A percentile compares a stretch with the other conserved stretches of the same genome.
These are phyloP conservation scores for Heliangelus exortis DNA, from an alignment of 2,797 vertebrate genomes.

Conservation along the genomic window DNA sequence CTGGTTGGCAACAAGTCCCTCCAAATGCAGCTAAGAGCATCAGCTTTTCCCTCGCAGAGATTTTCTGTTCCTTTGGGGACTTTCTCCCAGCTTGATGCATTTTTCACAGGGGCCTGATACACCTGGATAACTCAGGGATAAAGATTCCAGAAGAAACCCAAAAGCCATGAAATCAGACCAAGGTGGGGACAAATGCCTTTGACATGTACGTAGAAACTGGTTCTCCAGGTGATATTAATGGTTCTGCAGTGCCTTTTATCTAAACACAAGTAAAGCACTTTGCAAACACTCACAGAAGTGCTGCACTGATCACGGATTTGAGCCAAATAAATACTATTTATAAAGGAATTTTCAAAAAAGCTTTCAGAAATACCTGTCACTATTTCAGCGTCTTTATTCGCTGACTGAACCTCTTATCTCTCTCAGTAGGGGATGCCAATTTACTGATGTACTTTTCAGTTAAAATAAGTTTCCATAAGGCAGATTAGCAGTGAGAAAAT, in stretches of 20 bases:
- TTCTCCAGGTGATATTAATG: slow-evolving; percentile 14
- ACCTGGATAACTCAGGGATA: not conserved
- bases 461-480: slow-evolving; percentile 24
- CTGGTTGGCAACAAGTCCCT: not conserved
- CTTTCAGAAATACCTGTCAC: slow-evolving; percentile 51
- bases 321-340: slow-evolving; percentile 50
- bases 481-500: slow-evolving; percentile 39
- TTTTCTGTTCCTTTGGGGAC: not conserved
- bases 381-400: slow-evolving; percentile 33
- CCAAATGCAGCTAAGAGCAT: not conserved
- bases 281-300: slow-evolving; percentile 10
- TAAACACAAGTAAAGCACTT: slow-evolving; percentile 16
- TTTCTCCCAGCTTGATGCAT: not conserved
- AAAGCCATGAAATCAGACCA: slow-evolving; percentile 27
- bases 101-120: not conserved
- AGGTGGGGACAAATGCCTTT: not conserved
- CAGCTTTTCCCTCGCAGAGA: not conserved
- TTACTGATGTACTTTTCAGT: slow-evolving; percentile 43
- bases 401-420: not conserved
- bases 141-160: slow-evolving; percentile 13
- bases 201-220: not conserved
- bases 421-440: slow-evolving; percentile 49
- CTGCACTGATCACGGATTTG: not conserved
- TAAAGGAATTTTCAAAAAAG: slow-evolving; percentile 43
- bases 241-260: slow-evolving; percentile 32